Evolutionary conservation across 2,888 invertebrate species (phyloP).

Genomic region (Rhagonycha lutea): DNA sequence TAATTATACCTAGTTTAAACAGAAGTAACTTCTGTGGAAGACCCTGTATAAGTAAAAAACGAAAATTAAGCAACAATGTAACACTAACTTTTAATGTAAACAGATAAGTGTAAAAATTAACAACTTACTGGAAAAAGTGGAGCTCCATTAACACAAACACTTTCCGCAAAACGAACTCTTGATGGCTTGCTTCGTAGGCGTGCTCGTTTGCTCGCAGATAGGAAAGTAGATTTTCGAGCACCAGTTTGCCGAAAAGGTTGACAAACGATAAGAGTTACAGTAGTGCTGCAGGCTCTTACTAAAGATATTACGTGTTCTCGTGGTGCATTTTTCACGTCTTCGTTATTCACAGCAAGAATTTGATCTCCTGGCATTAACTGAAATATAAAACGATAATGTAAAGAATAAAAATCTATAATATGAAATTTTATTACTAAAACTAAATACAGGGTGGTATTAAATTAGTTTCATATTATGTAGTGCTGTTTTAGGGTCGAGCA

Average conservation of each 20-base stretch:
- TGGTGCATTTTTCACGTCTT: conserved; percentile 84
- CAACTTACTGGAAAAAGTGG: conserved; percentile 75
- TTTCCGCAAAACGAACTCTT: conserved; percentile 86
- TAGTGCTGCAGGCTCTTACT: conserved; percentile 78
- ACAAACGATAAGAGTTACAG: conserved; percentile 78
- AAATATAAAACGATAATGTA: conserved; percentile 31
- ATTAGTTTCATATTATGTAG: neutral
- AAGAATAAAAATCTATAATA: neutral
- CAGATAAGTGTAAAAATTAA: neutral
- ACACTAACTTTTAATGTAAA: neutral
- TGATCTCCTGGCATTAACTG: conserved; percentile 88
- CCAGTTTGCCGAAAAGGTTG: conserved; percentile 69
- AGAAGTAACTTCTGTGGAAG: neutral
- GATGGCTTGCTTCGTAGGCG: conserved; percentile 79
- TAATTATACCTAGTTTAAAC: neutral
- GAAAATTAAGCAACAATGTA: neutral
- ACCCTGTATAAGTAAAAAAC: neutral
- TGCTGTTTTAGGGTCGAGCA: neutral
- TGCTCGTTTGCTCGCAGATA: conserved; percentile 87
- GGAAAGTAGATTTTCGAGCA: conserved; percentile 77
- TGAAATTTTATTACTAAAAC: neutral
- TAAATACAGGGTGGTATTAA: too few relatives aligned
- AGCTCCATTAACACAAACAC: conserved; percentile 83
- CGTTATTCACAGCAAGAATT: conserved; percentile 87
- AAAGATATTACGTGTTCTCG: conserved; percentile 88